Base-by-base conservation (phyloP, 2,888 invertebrate species). In the Perdita meconis region DNA sequence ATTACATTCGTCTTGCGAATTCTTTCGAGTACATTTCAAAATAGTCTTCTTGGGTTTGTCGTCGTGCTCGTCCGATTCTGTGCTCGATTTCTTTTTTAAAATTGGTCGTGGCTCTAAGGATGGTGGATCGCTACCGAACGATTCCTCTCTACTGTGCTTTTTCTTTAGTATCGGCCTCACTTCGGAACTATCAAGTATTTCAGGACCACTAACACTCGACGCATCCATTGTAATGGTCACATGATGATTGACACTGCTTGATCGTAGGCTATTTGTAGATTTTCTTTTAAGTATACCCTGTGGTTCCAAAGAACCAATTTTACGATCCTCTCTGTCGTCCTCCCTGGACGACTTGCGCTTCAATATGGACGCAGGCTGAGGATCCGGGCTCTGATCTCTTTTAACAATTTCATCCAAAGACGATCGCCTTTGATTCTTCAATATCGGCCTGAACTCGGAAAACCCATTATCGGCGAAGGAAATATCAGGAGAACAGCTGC, bases 111-210 rank as follows among this genome's bases (percentile, higher is more conserved):
- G 93, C 56, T 91, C 91, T 30, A 88, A 68, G 0, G 88, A 90
- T 2, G 88, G 86, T 24, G 87, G 86, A 70, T 91, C 91, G 63
- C 87, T 89, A 5, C 89, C 89, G 2, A 88, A 86, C 0, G 89
- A 88, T 89, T 96, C 96, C 88, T 96, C 96, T 4, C 95, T 94
- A 86, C 95, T 95, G 87, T 96, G 96, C 90, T 97, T 97, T 93
- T 97, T 96, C 93, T 97, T 97, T 12, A 97, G 93, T 86, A 97
- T 97, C 1, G 97, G 97, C 85, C 95, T 94, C 0, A 96, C 95
- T 85, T 94, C 94, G 65, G 95, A 95, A 60, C 94, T 94, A 30
- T 89, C 89, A 36, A 81, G 73, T 40, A 64, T 71, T 55, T 86
- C 86, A 6, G 66, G 72, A 26, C 83, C 82, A 47, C 78, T 77